Evolutionary conservation across 2,113 vertebrate species (phyloP), one percentile per base, ranked within the genome.

Genomic region (Ceratotherium simum): DNA sequence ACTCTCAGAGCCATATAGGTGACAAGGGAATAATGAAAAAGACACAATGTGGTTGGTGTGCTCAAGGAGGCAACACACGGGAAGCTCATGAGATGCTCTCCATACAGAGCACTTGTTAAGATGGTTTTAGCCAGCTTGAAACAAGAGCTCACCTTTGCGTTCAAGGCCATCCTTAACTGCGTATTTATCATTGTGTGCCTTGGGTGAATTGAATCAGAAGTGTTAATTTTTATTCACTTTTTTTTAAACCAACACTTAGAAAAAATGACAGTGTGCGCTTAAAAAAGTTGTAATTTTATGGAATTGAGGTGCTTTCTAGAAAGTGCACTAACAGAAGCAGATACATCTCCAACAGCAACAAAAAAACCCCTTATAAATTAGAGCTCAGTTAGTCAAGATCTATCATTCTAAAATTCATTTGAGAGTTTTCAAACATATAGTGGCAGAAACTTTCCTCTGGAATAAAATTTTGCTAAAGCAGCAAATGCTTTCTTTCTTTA

Each of bases 401-500:
- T 54, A 60, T 85, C 25, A 70, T 60, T 86, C 36, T 76, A 80
- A 81, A 87, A 39, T 12, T 56, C 62, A 58, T 27, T 23, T 60
- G 42, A 17, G 29, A 73, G n/a, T 94, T 90, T 88, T 84, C 14
- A 5, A 48, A 83, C 42, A 31, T 46, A 81, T 39, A 25, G 21
- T 64, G 54, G 78, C 64, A 91, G 85, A 75, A 80, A 39, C 20
- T 79, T n/a, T 65, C 78, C 31, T 96, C 58, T 60, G 36, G 14
- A 72, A 96, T 85, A 92, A 96, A 94, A 93, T 96, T 95, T 90
- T 92, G 27, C 80, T 75, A 91, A 83, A 80, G 69, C 65, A 69
- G 87, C 62, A 90, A 80, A 92, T 73, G 13, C 56, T 75, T 89
- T 33, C 20, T 60, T 93, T 93, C 70, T 90, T 70, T 91, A 97